Evolutionary conservation across 2,888 invertebrate species (phyloP), one percentile per base, ranked within the genome.

Genomic region (Nemapogon koenigi): DNA sequence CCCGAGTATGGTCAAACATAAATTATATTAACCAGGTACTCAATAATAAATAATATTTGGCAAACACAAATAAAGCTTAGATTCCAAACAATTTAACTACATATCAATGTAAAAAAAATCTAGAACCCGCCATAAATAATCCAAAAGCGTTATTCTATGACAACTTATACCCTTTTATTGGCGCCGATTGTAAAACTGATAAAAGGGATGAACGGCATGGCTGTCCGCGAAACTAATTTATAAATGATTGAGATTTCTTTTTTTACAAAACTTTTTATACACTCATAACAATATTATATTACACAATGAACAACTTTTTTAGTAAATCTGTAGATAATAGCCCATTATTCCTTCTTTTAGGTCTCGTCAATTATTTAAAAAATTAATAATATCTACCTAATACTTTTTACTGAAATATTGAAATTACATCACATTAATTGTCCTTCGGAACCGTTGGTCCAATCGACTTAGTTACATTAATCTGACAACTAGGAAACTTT

Each of bases 161-260:
- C 70, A 69, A 69, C 49, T 2, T 58, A 59, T 67, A 73, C 72
- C 73, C 73, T 71, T 72, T 73, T 75, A 71, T 71, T 66, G 62
- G 61, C 60, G 62, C 56, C 60, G 69, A 75, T 76, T 73, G 69
- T 66, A 56, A 53, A 59, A 57, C 57, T 62, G 69, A 75, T 76
- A 75, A 76, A n/a, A 75, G 68, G 73, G 70, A 72, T 73, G 73
- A 73, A 68, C 61, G 55, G 56, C 52, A 56, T 56, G 57, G 61
- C 70, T 76, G 75, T 75, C 75, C 73, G 66, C 73, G 67, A 53
- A 66, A 62, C 78, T 72, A 78, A 78, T 78, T 75, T 68, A 72
- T 75, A 75, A 78, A 72, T 76, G 60, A 78, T 78, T 72, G 73
- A 78, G 75, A 67, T 70, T 73, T 72, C 59, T 65, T 58, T 70